Conservation (phyloP, 1,140 invertebrate genomes). For the Drosophila arizonae region DNA sequence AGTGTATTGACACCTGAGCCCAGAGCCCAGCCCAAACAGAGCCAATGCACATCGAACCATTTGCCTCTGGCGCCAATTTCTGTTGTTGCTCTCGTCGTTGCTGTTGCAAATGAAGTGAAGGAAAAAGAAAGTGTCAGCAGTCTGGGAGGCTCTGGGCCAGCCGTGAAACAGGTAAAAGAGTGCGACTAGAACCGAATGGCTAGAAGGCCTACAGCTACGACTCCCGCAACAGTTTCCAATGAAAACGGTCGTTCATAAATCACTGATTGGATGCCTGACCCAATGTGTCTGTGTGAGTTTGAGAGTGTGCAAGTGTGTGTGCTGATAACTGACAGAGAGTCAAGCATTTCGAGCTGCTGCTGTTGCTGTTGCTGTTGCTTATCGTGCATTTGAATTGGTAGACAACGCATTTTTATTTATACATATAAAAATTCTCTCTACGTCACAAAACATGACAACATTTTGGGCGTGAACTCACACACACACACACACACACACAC, state of each 20-base stretch:
- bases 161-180: constrained; percentile 37
- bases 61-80: constrained; percentile 39
- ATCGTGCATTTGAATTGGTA: constrained; percentile 77
- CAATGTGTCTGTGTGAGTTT: constrained; percentile 9
- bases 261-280: constrained; percentile 51
- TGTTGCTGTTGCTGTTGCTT: constrained; percentile 30
- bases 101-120: constrained; percentile 39
- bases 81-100: constrained; percentile 12
- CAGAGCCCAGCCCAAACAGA: constrained; percentile 40
- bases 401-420: constrained; percentile 64
- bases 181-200: constrained; percentile 26
- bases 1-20: constrained; percentile 73
- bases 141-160: constrained; percentile 29
- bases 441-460: constrained; percentile 77
- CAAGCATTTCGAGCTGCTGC: constrained; percentile 48
- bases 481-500: constrained; percentile 27
- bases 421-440: constrained; percentile 58
- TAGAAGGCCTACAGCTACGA: constrained; percentile 20
- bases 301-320: constrained; percentile 14
- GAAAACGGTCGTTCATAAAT: constrained; percentile 61
- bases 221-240: constrained; percentile 51
- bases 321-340: constrained; percentile 69
- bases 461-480: constrained; percentile 73
- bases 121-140: constrained; percentile 56
- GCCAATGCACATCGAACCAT: constrained; percentile 4